Evolutionary conservation across 2,113 vertebrate genomes (phyloP).

Genomic region (Eurypyga helias): DNA sequence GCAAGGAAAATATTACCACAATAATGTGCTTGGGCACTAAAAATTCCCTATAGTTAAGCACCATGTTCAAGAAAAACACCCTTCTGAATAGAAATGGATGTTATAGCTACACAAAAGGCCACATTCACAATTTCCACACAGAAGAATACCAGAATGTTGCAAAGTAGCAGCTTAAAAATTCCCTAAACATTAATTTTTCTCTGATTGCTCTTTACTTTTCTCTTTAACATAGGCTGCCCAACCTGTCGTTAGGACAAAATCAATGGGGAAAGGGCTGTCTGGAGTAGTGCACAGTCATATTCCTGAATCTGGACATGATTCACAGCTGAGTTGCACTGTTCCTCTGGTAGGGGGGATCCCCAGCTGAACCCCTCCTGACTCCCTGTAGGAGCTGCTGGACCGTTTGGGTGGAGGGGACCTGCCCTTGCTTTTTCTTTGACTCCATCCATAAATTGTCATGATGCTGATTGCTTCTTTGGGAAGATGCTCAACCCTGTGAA

Average conservation of each 20-base stretch:
- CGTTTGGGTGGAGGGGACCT: fast-evolving
- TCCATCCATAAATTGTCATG: fast-evolving
- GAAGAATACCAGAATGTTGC: not conserved
- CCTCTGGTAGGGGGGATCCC: not conserved
- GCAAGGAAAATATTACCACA: not conserved
- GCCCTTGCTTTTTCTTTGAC: not conserved
- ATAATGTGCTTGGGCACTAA: not conserved
- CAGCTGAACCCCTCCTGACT: not conserved
- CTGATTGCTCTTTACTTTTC: not conserved
- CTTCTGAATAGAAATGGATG: not conserved
- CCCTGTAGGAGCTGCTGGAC: not conserved
- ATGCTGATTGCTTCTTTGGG: not conserved
- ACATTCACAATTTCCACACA: not conserved
- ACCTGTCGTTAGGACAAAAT: fast-evolving
- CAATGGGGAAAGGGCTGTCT: not conserved
- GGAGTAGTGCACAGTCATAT: fast-evolving
- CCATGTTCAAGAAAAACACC: not conserved
- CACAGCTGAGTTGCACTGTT: not conserved
- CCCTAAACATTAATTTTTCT: not conserved
- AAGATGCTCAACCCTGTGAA: not conserved
- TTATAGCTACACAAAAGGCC: not conserved
- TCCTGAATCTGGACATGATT: not conserved
- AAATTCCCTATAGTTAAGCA: not conserved
- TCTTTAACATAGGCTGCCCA: fast-evolving
- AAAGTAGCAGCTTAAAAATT: not conserved